Base-by-base conservation (phyloP, 2,113 vertebrate genomes). In the Perca schrenkii region DNA sequence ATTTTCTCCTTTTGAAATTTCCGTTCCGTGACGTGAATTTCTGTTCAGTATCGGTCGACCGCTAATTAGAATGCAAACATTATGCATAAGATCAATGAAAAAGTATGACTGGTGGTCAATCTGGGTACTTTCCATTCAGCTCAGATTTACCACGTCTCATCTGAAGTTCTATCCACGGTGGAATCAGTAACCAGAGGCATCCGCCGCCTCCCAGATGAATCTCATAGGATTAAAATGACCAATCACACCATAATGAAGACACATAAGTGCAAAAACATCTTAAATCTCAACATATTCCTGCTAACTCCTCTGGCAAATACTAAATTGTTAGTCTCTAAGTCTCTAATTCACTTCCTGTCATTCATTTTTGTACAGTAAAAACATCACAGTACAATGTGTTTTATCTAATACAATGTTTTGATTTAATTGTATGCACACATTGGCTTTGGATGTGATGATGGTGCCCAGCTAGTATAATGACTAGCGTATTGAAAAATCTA, bases 141-240 rank as follows among this genome's bases (percentile, higher is more conserved):
- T 69, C 16, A 12, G 13, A 60, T 61, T 58, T 49, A 57, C 10
- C 2, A 21, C 17, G 49, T 49, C 16, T 58, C 4, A 13, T 75
- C 66, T 53, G 10, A 58, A 77, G 28, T 2, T 28, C 19, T 53
- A 21, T 61, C 57, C 53, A 4, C 13, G 6, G 53, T 47, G 31
- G 58, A 56, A 54, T 75, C 49, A 75, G 65, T 36, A 57, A 84
- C 74, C 73, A 74, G 63, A 70, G 50, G 63, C 56, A 47, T 1
- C 56, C 3, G 7, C 25, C 16, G n/a, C 61, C 46, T 77, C 66
- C n/a, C 22, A 54, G 25, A 64, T 40, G 52, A 86, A 84, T 80
- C 74, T 77, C 54, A n/a, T 40, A 46, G 67, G 81, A 81, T 80
- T 78, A 56, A 70, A 58, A 34, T 19, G 17, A 43, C 66, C 43